Evolutionary conservation across 2,113 vertebrate species (phyloP), one percentile per base, ranked within the genome.

Genomic region (Drymodes brunneopygia): DNA sequence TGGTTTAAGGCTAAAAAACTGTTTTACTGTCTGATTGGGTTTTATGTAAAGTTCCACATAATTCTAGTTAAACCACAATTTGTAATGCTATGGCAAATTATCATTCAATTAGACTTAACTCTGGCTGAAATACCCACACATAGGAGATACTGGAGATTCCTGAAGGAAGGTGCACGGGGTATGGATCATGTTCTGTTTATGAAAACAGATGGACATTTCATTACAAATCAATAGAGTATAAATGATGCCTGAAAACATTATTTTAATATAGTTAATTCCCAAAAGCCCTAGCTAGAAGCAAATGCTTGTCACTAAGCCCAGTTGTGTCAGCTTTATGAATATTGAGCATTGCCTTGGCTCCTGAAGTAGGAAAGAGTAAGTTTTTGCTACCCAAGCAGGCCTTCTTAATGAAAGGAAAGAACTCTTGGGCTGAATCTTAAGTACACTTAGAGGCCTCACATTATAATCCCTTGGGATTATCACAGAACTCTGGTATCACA

Each of bases 51-150:
- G 90, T 96, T 96, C 93, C 95, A 95, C 88, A 88, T 94, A 97
- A 95, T 96, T 96, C 96, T 94, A 96, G 95, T 96, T 96, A 94
- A 97, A 96, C 94, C 62, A 91, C 90, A 92, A 96, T 97, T 97
- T 97, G 96, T 95, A 95, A 97, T 94, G 94, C 88, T 97, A 95
- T 58, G 94, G 95, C 70, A 97, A 96, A 97, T 97, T 97, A 97
- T 94, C 94, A 90, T 96, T 96, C 94, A 95, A 96, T 97, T 97
- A 97, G 93, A 92, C 24, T 80, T 94, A 95, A 90, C 88, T 95
- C 81, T 86, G 38, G 7, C 58, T 71, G 79, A 94, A 96, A 96
- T 94, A 82, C 64, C 51, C 79, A 45, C 27, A 40, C 60, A 73
- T 35, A 56, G 61, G 33, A 94, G 74, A 90, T 91, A 94, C 33